These are phyloP conservation scores for Chrysocyon brachyurus DNA, from an alignment of 2,797 vertebrate species.

Conservation along the genomic window DNA sequence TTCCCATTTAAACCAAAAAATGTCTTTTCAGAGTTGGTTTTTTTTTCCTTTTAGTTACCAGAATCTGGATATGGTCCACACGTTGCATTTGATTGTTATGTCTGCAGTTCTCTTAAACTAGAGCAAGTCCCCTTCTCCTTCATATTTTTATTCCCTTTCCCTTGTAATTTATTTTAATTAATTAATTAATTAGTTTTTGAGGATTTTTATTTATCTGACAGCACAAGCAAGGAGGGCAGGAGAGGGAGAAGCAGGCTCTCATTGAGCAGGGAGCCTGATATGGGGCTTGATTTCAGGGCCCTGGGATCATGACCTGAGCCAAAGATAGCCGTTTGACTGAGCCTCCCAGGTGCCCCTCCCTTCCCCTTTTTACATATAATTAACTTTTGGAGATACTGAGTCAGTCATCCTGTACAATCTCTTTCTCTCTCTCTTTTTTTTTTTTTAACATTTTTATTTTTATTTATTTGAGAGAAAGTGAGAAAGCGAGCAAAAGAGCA, in stretches of 20 bases:
- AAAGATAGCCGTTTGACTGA: no score
- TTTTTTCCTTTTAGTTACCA: neutral
- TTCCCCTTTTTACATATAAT: neutral
- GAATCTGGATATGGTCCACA: neutral
- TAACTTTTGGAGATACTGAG: slow-evolving; percentile 27
- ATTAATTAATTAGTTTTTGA: neutral
- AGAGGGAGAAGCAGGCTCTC: no score
- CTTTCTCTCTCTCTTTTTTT: no score
- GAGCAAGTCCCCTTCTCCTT: neutral
- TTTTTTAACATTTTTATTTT: no score
- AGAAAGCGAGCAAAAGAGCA: no score
- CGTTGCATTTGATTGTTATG: neutral
- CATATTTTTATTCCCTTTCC: neutral
- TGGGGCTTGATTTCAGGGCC: no score
- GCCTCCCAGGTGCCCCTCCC: no score
- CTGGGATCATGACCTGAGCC: no score
- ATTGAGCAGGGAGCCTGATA: no score
- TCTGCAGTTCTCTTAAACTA: neutral
- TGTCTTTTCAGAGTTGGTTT: neutral
- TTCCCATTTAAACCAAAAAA: neutral
- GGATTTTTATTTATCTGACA: no score
- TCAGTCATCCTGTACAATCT: neutral
- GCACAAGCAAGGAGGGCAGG: no score
- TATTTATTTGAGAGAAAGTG: no score
- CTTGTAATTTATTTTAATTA: neutral